Evolutionary conservation across 2,888 invertebrate species (phyloP).

Genomic region (Epistrophe grossulariae): DNA sequence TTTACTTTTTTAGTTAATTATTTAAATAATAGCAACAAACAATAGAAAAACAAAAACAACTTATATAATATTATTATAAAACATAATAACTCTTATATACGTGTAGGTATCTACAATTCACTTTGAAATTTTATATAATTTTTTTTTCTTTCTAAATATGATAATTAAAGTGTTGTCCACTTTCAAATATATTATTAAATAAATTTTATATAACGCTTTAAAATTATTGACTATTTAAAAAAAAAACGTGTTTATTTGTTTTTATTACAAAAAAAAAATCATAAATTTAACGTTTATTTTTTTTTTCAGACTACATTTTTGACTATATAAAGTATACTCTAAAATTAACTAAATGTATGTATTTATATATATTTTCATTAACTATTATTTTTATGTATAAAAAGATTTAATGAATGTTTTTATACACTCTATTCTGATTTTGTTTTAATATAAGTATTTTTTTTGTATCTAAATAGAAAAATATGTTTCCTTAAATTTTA

Average conservation of each 20-base stretch:
- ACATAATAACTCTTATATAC: constrained; percentile 20
- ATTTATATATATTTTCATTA: constrained; percentile 35
- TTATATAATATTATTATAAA: neutral
- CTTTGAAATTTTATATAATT: neutral
- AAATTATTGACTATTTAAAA: constrained; percentile 59
- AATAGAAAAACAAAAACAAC: constrained; percentile 50
- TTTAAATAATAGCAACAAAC: constrained; percentile 62
- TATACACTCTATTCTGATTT: constrained; percentile 51
- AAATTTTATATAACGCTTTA: constrained; percentile 41
- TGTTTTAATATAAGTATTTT: constrained; percentile 42
- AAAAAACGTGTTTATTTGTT: constrained; percentile 38
- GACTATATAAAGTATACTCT: constrained; percentile 70
- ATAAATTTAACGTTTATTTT: constrained; percentile 51
- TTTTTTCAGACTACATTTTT: constrained; percentile 73
- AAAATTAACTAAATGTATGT: constrained; percentile 56
- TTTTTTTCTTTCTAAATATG: neutral
- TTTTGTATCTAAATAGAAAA: constrained; percentile 76
- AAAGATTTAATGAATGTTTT: constrained; percentile 64
- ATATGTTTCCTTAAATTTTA: constrained; percentile 66
- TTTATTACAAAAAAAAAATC: constrained; percentile 42
- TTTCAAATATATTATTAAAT: constrained; percentile 38
- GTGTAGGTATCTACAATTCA: constrained; percentile 33
- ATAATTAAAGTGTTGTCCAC: constrained; percentile 25
- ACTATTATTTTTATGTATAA: constrained; percentile 66
- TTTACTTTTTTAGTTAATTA: constrained; percentile 8